Conservation (phyloP, 2,113 vertebrate genomes). For the Saccopteryx leptura region DNA sequence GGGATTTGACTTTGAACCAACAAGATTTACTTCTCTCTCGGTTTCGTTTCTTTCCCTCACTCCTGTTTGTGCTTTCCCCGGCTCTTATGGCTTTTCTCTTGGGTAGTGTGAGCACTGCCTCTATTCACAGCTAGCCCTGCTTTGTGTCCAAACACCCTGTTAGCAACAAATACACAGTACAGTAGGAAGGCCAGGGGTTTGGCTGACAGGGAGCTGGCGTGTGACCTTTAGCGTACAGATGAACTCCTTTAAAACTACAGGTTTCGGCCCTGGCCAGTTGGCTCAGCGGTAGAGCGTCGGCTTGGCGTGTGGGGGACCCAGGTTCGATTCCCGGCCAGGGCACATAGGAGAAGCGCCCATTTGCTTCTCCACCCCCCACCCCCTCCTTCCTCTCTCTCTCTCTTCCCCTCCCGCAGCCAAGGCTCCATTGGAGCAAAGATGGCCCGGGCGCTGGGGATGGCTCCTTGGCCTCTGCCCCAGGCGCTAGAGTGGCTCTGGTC, state of each 20-base stretch:
- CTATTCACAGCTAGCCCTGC: neutral
- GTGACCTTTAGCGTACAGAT: neutral
- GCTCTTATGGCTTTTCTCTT: neutral
- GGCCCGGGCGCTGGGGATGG: too few relatives aligned
- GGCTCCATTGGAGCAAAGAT: too few relatives aligned
- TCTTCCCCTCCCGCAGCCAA: too few relatives aligned
- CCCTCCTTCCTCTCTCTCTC: too few relatives aligned
- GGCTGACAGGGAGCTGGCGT: neutral
- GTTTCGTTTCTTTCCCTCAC: neutral
- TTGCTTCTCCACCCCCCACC: too few relatives aligned
- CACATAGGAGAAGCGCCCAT: too few relatives aligned
- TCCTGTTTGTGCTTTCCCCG: neutral
- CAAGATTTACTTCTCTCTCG: conserved; percentile 15
- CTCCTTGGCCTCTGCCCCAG: too few relatives aligned
- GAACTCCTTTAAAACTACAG: neutral
- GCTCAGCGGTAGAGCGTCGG: too few relatives aligned
- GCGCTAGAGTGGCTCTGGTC: too few relatives aligned
- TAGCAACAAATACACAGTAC: neutral
- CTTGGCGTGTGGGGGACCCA: too few relatives aligned
- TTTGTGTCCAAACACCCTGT: neutral
- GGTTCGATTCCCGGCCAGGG: too few relatives aligned
- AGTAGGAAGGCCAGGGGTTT: neutral
- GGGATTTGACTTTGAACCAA: conserved; percentile 8
- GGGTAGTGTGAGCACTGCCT: neutral
- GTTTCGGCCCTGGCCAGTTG: conserved; percentile 25